Conservation (phyloP, 2,797 vertebrate genomes). For the Esox lucius region DNA sequence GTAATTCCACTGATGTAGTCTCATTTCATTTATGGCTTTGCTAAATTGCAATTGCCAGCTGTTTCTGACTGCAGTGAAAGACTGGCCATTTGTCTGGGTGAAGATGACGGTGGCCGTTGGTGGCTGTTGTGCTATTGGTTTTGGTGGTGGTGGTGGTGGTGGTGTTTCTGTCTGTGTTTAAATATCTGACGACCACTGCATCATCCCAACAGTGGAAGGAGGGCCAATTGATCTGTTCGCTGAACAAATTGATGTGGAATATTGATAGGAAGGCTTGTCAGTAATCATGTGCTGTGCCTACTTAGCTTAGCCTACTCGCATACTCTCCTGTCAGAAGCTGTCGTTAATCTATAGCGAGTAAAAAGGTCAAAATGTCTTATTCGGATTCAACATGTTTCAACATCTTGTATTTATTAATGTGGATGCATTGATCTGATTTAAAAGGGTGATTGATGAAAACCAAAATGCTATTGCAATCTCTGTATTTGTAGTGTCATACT, state of each 20-base stretch:
- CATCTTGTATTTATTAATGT: constrained; percentile 26
- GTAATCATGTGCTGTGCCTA: constrained; percentile 41
- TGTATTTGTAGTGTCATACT: background rate
- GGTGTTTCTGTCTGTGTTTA: background rate
- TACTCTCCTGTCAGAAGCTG: constrained; percentile 19
- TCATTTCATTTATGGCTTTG: constrained; percentile 59
- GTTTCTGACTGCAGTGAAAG: constrained; percentile 34
- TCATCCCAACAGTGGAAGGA: background rate
- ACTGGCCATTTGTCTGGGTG: constrained; percentile 34
- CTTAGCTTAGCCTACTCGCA: background rate
- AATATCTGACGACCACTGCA: background rate
- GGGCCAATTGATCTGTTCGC: background rate
- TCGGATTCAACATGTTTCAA: constrained; percentile 28
- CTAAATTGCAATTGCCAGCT: constrained; percentile 55
- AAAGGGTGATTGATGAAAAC: constrained; percentile 3
- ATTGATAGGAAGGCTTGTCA: background rate
- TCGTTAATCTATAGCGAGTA: constrained; percentile 39
- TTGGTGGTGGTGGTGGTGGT: background rate
- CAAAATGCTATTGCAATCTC: background rate
- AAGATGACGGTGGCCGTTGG: background rate
- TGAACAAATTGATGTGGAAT: background rate
- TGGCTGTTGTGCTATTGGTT: too few relatives aligned
- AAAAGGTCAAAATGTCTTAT: constrained; percentile 30
- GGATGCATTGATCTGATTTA: background rate
- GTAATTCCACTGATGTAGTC: constrained; percentile 65